A percentile compares a stretch with the other conserved stretches of the same genome.
Evolutionary conservation across 2,888 invertebrate species (phyloP).

Genomic region (Ormyrus thymus): DNA sequence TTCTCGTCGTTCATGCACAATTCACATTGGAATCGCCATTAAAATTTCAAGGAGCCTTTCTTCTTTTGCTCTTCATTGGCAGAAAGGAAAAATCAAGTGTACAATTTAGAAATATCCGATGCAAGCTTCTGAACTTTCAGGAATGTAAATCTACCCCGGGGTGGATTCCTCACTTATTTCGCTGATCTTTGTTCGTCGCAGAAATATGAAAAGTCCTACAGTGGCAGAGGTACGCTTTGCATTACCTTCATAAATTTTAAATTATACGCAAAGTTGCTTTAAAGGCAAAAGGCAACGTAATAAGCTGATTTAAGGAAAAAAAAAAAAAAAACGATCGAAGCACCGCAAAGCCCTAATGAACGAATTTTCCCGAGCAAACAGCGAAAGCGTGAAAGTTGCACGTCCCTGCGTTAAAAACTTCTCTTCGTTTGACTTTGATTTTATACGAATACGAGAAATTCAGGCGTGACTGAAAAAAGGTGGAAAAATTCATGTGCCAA

Average conservation of each 20-base stretch:
- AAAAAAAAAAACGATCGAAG: slow-evolving; percentile 27
- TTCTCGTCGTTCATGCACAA: too few species aligned
- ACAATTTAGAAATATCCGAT: too few species aligned
- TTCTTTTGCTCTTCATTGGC: too few species aligned
- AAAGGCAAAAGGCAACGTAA: slow-evolving; percentile 11
- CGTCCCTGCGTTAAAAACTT: slow-evolving; percentile 19
- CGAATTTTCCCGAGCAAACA: slow-evolving; percentile 27
- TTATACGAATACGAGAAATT: not conserved
- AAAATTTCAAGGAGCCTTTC: too few species aligned
- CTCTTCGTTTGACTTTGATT: slow-evolving; percentile 30
- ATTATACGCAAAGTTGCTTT: slow-evolving; percentile 17
- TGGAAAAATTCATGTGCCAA: not conserved
- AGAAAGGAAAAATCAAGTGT: too few species aligned
- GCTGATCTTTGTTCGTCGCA: slow-evolving; percentile 9
- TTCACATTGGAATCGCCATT: too few species aligned
- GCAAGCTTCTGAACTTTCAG: too few species aligned
- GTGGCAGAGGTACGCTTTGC: not conserved
- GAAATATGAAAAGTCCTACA: slow-evolving; percentile 16
- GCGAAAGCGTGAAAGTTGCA: slow-evolving; percentile 35
- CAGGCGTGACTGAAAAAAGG: slow-evolving; percentile 1
- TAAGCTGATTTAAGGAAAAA: slow-evolving; percentile 9
- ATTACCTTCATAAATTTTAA: slow-evolving; percentile 36
- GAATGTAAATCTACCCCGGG: too few species aligned
- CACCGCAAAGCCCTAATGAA: slow-evolving; percentile 37
- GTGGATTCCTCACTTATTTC: slow-evolving; percentile 9